Conservation (phyloP, 2,113 vertebrate genomes). For the Podilymbus podiceps region DNA sequence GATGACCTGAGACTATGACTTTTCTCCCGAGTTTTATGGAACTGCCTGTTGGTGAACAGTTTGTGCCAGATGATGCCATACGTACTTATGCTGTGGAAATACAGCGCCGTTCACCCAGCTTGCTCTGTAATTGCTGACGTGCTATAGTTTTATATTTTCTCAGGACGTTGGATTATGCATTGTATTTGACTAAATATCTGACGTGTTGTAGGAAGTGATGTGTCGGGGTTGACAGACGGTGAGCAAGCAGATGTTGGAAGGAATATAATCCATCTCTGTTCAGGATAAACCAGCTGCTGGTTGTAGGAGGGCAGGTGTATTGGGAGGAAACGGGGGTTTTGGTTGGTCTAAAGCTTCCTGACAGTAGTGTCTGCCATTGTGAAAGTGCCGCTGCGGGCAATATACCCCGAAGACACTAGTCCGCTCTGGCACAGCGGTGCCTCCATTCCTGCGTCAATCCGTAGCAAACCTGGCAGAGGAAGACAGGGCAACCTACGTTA, state of each 20-base stretch:
- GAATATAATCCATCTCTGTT: neutral
- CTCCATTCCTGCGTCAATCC: too few species aligned
- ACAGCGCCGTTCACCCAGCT: neutral
- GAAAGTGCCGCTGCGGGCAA: neutral
- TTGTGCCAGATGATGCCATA: neutral
- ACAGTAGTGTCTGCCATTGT: accelerated
- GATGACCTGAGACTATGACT: neutral
- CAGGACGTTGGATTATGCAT: neutral
- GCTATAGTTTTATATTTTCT: neutral
- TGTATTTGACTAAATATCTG: neutral
- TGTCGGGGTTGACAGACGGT: neutral
- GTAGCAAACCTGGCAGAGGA: neutral
- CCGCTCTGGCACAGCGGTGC: neutral
- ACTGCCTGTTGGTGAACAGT: neutral
- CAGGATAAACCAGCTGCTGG: neutral
- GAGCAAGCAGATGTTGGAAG: neutral
- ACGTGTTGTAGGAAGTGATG: neutral
- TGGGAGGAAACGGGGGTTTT: neutral
- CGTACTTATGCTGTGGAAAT: neutral
- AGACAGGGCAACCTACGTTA: neutral
- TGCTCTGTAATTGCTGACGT: neutral
- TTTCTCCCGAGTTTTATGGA: neutral
- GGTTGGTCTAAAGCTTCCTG: neutral
- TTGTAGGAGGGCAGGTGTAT: neutral
- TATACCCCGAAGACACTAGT: too few species aligned